Conservation (phyloP, 2,888 invertebrate species). For the Eristalis pertinax region DNA sequence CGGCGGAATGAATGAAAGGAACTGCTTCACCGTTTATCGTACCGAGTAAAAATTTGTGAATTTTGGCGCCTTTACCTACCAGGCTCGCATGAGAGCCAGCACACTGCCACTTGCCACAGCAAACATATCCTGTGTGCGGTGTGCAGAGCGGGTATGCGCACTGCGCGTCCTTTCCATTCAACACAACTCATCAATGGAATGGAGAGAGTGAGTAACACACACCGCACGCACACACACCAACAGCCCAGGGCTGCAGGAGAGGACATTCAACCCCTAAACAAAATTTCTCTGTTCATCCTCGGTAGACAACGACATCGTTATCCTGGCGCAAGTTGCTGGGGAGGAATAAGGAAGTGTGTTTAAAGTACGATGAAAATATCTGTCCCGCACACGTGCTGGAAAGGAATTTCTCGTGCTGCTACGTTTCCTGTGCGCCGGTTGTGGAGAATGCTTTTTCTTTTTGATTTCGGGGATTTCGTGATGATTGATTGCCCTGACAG, state of each 20-base stretch:
- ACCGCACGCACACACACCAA: neutral
- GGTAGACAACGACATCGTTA: neutral
- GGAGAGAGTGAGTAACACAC: neutral
- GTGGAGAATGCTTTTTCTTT: conserved; percentile 64
- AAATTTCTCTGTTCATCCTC: conserved; percentile 3
- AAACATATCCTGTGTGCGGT: conserved; percentile 14
- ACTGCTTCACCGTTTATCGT: conserved; percentile 5
- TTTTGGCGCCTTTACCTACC: conserved; percentile 73
- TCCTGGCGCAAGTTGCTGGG: neutral
- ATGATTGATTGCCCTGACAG: conserved; percentile 53
- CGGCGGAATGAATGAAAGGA: conserved; percentile 5
- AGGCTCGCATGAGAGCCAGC: conserved; percentile 46
- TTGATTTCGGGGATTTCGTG: conserved; percentile 48
- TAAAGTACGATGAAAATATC: neutral
- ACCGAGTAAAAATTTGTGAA: conserved; percentile 69
- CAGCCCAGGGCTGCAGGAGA: neutral
- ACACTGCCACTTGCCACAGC: conserved; percentile 15
- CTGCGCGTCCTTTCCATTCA: neutral
- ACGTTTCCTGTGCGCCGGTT: conserved; percentile 45
- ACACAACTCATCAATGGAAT: neutral
- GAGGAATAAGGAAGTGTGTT: conserved; percentile 1
- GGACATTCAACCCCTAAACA: conserved; percentile 39
- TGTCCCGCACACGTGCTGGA: neutral
- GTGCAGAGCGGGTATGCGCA: conserved; percentile 41
- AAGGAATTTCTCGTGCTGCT: conserved; percentile 2